Percentiles rank a stretch among this genome's conserved stretches.
Evolutionary conservation across 1,140 invertebrate genomes (phyloP).

Genomic region (Cepaea nemoralis): DNA sequence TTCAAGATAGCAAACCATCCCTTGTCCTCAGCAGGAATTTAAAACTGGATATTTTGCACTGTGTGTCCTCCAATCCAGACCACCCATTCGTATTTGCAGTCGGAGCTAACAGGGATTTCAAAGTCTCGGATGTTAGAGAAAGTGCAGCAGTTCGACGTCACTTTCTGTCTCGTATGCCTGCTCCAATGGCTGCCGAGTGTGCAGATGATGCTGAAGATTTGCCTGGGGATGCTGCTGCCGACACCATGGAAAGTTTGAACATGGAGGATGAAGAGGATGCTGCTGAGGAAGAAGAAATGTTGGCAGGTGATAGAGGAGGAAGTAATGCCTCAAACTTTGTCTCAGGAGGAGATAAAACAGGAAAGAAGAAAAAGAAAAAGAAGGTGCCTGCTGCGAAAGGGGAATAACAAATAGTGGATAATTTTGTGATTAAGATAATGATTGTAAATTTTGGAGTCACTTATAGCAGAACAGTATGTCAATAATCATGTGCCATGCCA

Average conservation of each 20-base stretch:
- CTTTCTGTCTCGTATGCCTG: slow-evolving; percentile 55
- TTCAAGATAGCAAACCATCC: slow-evolving; percentile 68
- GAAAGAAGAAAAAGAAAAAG: slow-evolving; percentile 16
- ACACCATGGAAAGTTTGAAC: slow-evolving; percentile 49
- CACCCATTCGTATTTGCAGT: slow-evolving; percentile 85
- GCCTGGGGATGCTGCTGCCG: slow-evolving; percentile 37
- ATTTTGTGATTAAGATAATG: no score
- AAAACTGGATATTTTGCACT: slow-evolving; percentile 79
- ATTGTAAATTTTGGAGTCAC: no score
- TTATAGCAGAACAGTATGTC: no score
- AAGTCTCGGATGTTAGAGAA: slow-evolving; percentile 81
- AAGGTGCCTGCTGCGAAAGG: slow-evolving; percentile 44
- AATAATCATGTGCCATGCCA: no score
- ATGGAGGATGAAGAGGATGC: slow-evolving; percentile 47
- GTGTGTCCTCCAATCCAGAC: slow-evolving; percentile 83
- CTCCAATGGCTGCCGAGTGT: slow-evolving; percentile 52
- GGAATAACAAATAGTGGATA: not conserved
- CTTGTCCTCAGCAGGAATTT: slow-evolving; percentile 66
- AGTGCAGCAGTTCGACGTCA: slow-evolving; percentile 73
- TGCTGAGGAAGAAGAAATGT: slow-evolving; percentile 34
- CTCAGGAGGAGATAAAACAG: not conserved
- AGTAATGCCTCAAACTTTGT: not conserved
- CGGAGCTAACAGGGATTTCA: slow-evolving; percentile 83
- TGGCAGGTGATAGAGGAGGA: slow-evolving; percentile 27
- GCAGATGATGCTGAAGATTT: slow-evolving; percentile 51